Evolutionary conservation across 2,888 invertebrate genomes (phyloP).

Genomic region (Hirudinaria manillensis): DNA sequence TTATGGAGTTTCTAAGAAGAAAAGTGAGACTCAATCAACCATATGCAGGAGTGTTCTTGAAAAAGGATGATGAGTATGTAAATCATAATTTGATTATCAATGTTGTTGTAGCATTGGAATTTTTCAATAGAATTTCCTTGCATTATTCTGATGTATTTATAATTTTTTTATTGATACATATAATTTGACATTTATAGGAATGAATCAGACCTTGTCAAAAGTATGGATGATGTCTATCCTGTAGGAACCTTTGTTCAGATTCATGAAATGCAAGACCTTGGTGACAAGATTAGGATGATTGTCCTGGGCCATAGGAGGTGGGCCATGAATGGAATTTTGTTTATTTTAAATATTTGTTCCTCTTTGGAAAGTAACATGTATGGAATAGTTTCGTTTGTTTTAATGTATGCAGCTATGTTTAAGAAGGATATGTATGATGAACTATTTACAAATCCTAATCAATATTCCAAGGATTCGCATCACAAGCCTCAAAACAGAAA

Average conservation of each 20-base stretch:
- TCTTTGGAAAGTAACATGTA: too few species aligned
- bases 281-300: conserved; percentile 79
- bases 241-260: conserved; percentile 96
- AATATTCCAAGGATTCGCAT: too few species aligned
- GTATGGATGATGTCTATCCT: conserved; percentile 75
- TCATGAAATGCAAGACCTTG: conserved; percentile 91
- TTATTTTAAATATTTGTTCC: background rate
- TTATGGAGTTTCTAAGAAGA: conserved; percentile 81
- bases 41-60: conserved; percentile 91
- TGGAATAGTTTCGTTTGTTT: background rate
- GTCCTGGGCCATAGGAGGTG: conserved; percentile 78
- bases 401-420: background rate
- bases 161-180: too few species aligned
- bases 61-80: conserved; percentile 74
- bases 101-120: too few species aligned
- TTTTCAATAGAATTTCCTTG: too few species aligned
- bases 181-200: conserved; percentile 57
- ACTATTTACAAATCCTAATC: too few species aligned
- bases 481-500: too few species aligned
- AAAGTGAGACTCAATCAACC: conserved; percentile 94
- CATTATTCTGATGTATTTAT: too few species aligned
- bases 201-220: conserved; percentile 76
- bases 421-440: background rate
- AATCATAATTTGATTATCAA: background rate
- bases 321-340: background rate